phyloP scores from a whole-genome alignment of 2,888 invertebrate genomes.

The Trichacis sp. region DNA sequence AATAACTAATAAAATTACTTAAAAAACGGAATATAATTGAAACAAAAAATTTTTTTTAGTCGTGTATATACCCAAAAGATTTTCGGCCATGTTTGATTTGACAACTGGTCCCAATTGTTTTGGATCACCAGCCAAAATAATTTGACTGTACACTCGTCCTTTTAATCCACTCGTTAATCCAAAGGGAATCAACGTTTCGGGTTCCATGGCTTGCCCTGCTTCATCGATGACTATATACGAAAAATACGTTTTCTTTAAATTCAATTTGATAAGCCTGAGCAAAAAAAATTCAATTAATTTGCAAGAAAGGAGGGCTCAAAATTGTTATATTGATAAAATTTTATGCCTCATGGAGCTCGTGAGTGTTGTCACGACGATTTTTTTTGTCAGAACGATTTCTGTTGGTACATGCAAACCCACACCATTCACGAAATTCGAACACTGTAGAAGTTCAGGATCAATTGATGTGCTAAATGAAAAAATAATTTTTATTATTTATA shows the following conservation, averaged over 20 bases:
- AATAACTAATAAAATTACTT: conserved; percentile 2
- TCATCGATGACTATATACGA: conserved; percentile 82
- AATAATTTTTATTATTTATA: too few species aligned
- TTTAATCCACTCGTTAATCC: conserved; percentile 55
- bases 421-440: conserved; percentile 68
- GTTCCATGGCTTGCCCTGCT: conserved; percentile 80
- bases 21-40: background rate
- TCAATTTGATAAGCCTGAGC: conserved; percentile 38
- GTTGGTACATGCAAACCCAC: conserved; percentile 62
- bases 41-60: background rate
- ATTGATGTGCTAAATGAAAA: conserved; percentile 41
- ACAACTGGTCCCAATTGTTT: conserved; percentile 79
- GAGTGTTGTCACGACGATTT: conserved; percentile 77
- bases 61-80: conserved; percentile 62
- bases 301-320: too few species aligned
- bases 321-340: too few species aligned
- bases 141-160: conserved; percentile 64
- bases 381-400: conserved; percentile 70
- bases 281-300: too few species aligned
- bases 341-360: conserved; percentile 69
- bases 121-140: conserved; percentile 81
- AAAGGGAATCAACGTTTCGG: conserved; percentile 75
- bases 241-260: conserved; percentile 68
- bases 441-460: conserved; percentile 48
- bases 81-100: conserved; percentile 63